Percentiles rank a stretch among this genome's conserved stretches.
phyloP scores from a whole-genome alignment of 2,797 vertebrate species.

The Melopsittacus undulatus region DNA sequence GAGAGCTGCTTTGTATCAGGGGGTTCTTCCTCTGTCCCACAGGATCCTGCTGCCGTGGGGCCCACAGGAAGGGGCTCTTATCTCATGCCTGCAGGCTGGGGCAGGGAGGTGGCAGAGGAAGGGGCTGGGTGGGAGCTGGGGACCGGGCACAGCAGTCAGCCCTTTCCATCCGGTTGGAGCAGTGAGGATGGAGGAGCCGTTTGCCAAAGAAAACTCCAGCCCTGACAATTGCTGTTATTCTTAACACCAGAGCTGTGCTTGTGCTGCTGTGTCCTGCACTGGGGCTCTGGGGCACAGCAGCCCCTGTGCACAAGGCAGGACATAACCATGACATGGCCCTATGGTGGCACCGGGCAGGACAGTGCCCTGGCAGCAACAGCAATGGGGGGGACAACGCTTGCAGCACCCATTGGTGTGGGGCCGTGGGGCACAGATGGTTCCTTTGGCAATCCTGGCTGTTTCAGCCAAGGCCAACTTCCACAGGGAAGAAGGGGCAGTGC shows the following conservation, averaged over 20 bases:
- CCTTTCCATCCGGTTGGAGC: background rate
- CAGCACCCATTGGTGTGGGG: rapidly evolving
- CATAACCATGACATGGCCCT: rapidly evolving
- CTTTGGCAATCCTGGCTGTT: background rate
- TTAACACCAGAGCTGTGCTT: rapidly evolving
- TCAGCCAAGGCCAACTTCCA: background rate
- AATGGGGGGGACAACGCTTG: background rate
- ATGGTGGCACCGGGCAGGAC: background rate
- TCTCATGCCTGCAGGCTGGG: conserved; percentile 15
- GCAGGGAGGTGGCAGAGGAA: background rate
- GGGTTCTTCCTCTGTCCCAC: background rate
- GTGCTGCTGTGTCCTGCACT: rapidly evolving
- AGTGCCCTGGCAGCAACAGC: background rate
- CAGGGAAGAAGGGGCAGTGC: background rate
- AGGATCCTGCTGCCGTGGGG: rapidly evolving
- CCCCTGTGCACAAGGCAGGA: background rate
- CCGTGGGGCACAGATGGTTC: rapidly evolving
- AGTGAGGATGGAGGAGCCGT: rapidly evolving
- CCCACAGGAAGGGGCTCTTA: conserved; percentile 10
- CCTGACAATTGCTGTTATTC: background rate
- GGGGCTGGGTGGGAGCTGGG: background rate
- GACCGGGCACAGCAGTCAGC: background rate
- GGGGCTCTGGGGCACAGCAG: background rate
- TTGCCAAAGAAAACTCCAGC: conserved; percentile 58
- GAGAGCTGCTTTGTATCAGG: background rate